Conservation (phyloP, 2,797 vertebrate species). For the Sus cebifrons region DNA sequence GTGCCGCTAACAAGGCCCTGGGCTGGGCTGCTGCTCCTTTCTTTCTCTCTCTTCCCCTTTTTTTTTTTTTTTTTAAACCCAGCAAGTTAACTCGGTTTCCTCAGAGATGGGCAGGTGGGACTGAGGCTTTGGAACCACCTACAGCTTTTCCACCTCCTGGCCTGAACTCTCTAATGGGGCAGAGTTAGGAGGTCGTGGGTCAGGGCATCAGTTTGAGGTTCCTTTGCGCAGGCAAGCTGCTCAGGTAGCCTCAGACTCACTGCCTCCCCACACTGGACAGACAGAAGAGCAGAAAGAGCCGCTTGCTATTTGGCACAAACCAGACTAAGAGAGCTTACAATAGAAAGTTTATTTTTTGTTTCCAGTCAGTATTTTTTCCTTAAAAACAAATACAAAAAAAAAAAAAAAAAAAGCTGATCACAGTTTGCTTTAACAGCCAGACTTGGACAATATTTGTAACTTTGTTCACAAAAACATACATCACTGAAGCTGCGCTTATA, state of each 20-base stretch:
- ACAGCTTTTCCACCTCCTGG: slow-evolving; percentile 83
- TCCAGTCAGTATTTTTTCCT: slow-evolving; percentile 95
- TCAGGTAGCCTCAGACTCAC: slow-evolving; percentile 79
- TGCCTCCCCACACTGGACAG: slow-evolving; percentile 67
- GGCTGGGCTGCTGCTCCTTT: not conserved
- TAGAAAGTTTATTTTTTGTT: slow-evolving; percentile 98
- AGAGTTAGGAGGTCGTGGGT: slow-evolving; percentile 54
- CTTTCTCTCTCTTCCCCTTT: slow-evolving; percentile 11
- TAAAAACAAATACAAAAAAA: slow-evolving; percentile 92
- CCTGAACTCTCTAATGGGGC: slow-evolving; percentile 71
- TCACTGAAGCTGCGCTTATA: slow-evolving; percentile 93
- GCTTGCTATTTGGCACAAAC: slow-evolving; percentile 88
- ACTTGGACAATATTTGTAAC: slow-evolving; percentile 93
- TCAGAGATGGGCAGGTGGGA: slow-evolving; percentile 80
- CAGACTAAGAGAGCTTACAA: slow-evolving; percentile 93
- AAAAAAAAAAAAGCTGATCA: slow-evolving; percentile 95
- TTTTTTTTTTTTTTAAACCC: slow-evolving; percentile 28
- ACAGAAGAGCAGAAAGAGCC: slow-evolving; percentile 83
- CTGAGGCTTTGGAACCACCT: slow-evolving; percentile 71
- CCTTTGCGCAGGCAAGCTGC: slow-evolving; percentile 48
- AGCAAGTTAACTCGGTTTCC: slow-evolving; percentile 83
- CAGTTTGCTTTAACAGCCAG: slow-evolving; percentile 95
- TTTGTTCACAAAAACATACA: slow-evolving; percentile 94
- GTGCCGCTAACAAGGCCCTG: slow-evolving; percentile 85
- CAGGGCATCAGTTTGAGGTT: slow-evolving; percentile 60